These are phyloP conservation scores for Podarcis muralis DNA, from an alignment of 2,113 vertebrate species.

Conservation along the genomic window DNA sequence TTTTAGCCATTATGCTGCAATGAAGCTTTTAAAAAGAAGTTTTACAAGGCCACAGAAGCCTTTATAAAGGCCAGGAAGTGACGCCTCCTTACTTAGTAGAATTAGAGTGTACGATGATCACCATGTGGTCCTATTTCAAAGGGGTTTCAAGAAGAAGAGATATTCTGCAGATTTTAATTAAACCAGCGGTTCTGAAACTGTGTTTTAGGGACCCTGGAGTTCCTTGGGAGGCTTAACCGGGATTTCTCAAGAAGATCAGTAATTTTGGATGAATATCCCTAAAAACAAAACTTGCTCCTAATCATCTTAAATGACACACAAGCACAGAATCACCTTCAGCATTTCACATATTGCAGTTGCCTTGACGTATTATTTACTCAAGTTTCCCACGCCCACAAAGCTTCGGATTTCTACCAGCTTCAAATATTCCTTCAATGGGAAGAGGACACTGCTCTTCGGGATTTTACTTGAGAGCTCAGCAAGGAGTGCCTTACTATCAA, in stretches of 20 bases:
- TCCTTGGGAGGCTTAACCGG: neutral
- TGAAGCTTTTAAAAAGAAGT: constrained; percentile 6
- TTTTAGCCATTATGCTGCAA: constrained; percentile 7
- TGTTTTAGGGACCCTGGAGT: neutral
- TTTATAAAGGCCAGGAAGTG: constrained; percentile 22
- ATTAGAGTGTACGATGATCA: neutral
- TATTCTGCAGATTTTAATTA: neutral
- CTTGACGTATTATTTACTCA: neutral
- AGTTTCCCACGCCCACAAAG: neutral
- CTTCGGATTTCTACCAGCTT: neutral
- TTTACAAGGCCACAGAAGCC: constrained; percentile 8
- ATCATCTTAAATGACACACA: neutral
- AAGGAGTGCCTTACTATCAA: neutral
- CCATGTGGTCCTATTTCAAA: neutral
- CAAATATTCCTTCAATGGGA: neutral
- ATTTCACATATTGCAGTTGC: neutral
- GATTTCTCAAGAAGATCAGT: neutral
- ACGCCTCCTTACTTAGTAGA: neutral
- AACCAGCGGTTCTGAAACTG: neutral
- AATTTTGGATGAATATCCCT: neutral
- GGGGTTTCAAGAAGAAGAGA: neutral
- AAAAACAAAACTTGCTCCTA: neutral
- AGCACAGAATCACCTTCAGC: neutral
- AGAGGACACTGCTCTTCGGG: neutral
- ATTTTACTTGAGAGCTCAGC: neutral